Evolutionary conservation across 2,888 invertebrate genomes (phyloP).

Genomic region (Tanypteryx hageni): DNA sequence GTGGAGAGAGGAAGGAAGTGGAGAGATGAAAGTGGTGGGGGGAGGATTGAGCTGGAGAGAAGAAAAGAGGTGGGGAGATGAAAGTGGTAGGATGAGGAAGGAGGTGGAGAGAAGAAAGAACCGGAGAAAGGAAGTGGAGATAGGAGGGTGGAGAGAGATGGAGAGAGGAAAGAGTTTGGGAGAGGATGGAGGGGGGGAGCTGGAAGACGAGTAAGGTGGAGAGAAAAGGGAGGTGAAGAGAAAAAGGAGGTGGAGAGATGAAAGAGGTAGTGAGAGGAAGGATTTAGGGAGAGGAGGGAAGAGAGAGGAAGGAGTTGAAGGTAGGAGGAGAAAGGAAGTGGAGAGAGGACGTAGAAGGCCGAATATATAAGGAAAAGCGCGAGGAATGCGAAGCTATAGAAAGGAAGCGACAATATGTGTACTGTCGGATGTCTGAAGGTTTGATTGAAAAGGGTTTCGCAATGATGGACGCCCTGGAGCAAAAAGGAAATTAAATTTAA

Average conservation of each 20-base stretch:
- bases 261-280: not conserved
- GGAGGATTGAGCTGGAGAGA: not conserved
- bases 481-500: not conserved
- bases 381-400: not conserved
- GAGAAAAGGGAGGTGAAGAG: not conserved
- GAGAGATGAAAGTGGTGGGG: not conserved
- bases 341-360: not conserved
- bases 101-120: not conserved
- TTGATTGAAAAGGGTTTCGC: conserved; percentile 27
- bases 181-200: not conserved
- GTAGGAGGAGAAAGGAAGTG: not conserved
- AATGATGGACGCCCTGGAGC: conserved; percentile 4
- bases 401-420: conserved; percentile 30
- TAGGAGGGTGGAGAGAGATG: not conserved
- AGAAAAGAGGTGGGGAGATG: not conserved
- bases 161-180: not conserved
- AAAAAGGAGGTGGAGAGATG: not conserved
- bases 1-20: too few species aligned
- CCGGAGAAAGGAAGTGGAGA: not conserved
- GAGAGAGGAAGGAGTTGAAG: not conserved
- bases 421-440: not conserved
- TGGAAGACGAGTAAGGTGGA: too few species aligned
- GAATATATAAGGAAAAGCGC: not conserved
- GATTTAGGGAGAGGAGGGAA: not conserved
- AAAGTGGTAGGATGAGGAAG: not conserved